Percentiles rank a stretch among this genome's conserved stretches.
Evolutionary conservation across 2,888 invertebrate genomes (phyloP).

Genomic region (Agrochola lychnidis): DNA sequence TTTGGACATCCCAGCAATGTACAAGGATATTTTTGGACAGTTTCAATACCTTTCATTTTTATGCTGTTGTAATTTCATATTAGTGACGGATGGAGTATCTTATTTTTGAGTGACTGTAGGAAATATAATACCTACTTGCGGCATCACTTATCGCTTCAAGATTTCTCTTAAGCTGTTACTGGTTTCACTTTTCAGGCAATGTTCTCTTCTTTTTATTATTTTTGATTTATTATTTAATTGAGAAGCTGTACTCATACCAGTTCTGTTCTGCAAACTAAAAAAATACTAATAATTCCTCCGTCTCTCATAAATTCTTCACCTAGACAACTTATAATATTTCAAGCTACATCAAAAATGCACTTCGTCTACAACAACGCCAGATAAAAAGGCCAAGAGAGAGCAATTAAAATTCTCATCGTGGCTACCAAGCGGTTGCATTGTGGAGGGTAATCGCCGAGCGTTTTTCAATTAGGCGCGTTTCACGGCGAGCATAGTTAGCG

Average conservation of each 20-base stretch:
- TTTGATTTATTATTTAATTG: background rate
- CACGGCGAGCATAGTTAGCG: slow-evolving; percentile 71
- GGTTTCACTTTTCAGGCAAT: background rate
- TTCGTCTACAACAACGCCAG: slow-evolving; percentile 32
- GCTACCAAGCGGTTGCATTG: slow-evolving; percentile 69
- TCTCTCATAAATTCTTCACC: background rate
- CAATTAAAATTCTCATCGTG: slow-evolving; percentile 76
- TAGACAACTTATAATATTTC: slow-evolving; percentile 33
- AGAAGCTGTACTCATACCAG: background rate
- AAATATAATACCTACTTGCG: background rate
- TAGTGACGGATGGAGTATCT: background rate
- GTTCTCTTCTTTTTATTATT: background rate
- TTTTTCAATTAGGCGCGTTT: slow-evolving; percentile 77
- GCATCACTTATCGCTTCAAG: too few species aligned
- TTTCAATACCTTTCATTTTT: background rate
- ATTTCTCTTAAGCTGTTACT: background rate
- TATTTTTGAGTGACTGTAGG: background rate
- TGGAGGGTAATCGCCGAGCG: slow-evolving; percentile 66
- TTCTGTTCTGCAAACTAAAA: background rate
- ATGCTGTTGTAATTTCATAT: background rate
- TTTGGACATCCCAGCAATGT: slow-evolving; percentile 3
- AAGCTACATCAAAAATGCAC: slow-evolving; percentile 32
- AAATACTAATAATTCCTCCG: background rate
- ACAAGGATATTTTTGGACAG: background rate
- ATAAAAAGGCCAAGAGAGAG: slow-evolving; percentile 63